Percentiles rank a stretch among this genome's conserved stretches.
Evolutionary conservation across 2,113 vertebrate genomes (phyloP).

Genomic region (Gobiocypris rarus): DNA sequence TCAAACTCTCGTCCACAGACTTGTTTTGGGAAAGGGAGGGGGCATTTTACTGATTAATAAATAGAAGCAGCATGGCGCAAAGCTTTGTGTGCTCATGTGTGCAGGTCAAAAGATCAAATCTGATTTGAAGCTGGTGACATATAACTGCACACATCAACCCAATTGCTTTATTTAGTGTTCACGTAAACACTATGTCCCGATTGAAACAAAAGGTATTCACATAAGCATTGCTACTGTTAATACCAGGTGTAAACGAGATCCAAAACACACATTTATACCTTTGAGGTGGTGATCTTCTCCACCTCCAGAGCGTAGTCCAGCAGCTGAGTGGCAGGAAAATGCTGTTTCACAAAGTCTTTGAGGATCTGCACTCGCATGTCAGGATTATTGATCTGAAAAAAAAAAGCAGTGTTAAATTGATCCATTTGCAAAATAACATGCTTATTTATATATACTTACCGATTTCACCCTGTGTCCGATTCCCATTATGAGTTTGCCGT

Average conservation of each 20-base stretch:
- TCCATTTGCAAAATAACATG: background rate
- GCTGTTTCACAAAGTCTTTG: slow-evolving; percentile 94
- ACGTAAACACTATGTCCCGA: too few relatives aligned
- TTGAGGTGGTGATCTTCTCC: slow-evolving; percentile 98
- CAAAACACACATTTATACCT: slow-evolving; percentile 70
- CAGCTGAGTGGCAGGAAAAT: slow-evolving; percentile 90
- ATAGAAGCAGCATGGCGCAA: too few relatives aligned
- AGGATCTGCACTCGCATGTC: slow-evolving; percentile 99
- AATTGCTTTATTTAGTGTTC: too few relatives aligned
- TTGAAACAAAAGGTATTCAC: too few relatives aligned
- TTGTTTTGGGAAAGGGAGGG: too few relatives aligned
- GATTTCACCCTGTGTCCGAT: slow-evolving; percentile 99
- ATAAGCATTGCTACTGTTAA: background rate
- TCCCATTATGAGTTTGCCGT: slow-evolving; percentile 97
- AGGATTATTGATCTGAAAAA: slow-evolving; percentile 92
- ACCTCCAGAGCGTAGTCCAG: slow-evolving; percentile 95
- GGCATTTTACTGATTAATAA: too few relatives aligned
- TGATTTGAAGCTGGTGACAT: too few relatives aligned
- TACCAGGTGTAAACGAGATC: background rate
- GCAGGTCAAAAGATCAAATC: too few relatives aligned
- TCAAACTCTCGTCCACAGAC: too few relatives aligned
- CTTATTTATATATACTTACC: slow-evolving; percentile 78
- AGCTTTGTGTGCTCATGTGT: too few relatives aligned
- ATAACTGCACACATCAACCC: too few relatives aligned
- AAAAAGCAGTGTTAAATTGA: background rate